Base-by-base conservation (phyloP, 2,113 vertebrate genomes). In the Catagonus wagneri region DNA sequence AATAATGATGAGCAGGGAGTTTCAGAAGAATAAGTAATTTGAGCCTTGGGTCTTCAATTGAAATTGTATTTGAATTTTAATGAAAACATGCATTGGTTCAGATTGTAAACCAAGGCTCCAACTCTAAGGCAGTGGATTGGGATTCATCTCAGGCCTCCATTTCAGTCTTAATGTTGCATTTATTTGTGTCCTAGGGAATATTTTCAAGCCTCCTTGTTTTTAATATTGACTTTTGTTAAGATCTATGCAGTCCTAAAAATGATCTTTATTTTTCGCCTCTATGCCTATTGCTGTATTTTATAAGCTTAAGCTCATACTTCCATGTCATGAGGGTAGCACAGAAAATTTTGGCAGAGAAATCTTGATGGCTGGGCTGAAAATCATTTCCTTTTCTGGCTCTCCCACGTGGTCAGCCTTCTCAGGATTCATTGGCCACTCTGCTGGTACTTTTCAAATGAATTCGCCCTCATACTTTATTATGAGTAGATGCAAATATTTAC, bases 61-160 rank as follows among this genome's bases (percentile, higher is more conserved):
- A 84, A 34, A 5, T 87, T 97, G 96, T 93, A 87, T 96, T 94
- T 89, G 85, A 96, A 90, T 96, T 96, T 96, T 97, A 85, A 79
- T 66, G 97, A 93, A 95, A 79, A 65, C n/a, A 23, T 1, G 6
- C 50, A 94, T 94, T 72, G 79, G 34, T 78, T 95, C 32, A 81
- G n/a, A 34, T 96, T 96, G 39, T 19, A 97, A 94, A 93, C 92
- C 34, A 97, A 97, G 60, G 60, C 27, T n/a, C 60, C 5, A 92
- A 32, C 16, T 93, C 86, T 89, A 89, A 44, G 69, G 34, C 61
- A 39, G 15, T 29, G 60, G 50, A 25, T 39, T 52, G 39, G 58
- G 81, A 95, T 72, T 92, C 4, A 83, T 71, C 61, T 65, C 63
- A 58, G 83, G 12, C 56, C 81, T 60, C 6, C 84, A 4, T 69